Evolutionary conservation across 2,888 invertebrate species (phyloP).

Genomic region (Pammene aurita): DNA sequence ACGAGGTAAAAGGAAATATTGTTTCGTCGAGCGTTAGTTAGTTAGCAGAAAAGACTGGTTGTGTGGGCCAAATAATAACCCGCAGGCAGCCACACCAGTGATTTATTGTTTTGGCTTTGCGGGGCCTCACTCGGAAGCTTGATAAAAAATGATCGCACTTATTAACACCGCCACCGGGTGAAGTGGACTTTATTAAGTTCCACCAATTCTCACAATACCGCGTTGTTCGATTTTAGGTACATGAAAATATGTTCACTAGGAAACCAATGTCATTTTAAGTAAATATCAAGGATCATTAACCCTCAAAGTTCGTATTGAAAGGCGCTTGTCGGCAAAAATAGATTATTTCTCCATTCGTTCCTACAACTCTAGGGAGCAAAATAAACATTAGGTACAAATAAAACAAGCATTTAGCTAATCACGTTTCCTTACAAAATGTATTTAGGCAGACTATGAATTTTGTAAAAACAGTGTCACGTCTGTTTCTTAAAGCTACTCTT

Average conservation of each 20-base stretch:
- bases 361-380: too few relatives aligned
- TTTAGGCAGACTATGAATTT: too few relatives aligned
- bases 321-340: too few relatives aligned
- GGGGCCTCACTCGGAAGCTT: conserved; percentile 75
- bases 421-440: too few relatives aligned
- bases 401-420: too few relatives aligned
- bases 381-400: too few relatives aligned
- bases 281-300: too few relatives aligned
- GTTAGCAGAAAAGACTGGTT: conserved; percentile 68
- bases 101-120: conserved; percentile 80
- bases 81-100: conserved; percentile 68
- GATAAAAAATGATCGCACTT: conserved; percentile 81
- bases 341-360: too few relatives aligned
- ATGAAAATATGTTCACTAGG: not conserved
- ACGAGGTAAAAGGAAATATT: conserved; percentile 65
- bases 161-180: conserved; percentile 72
- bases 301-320: too few relatives aligned
- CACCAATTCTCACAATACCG: conserved; percentile 56
- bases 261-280: too few relatives aligned
- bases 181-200: conserved; percentile 70
- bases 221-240: conserved; percentile 8
- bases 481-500: too few relatives aligned
- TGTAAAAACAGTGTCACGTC: too few relatives aligned
- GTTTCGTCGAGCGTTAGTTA: conserved; percentile 66
- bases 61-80: conserved; percentile 77